These are phyloP conservation scores for Adela reaumurella DNA, from an alignment of 2,888 invertebrate genomes.

Conservation along the genomic window DNA sequence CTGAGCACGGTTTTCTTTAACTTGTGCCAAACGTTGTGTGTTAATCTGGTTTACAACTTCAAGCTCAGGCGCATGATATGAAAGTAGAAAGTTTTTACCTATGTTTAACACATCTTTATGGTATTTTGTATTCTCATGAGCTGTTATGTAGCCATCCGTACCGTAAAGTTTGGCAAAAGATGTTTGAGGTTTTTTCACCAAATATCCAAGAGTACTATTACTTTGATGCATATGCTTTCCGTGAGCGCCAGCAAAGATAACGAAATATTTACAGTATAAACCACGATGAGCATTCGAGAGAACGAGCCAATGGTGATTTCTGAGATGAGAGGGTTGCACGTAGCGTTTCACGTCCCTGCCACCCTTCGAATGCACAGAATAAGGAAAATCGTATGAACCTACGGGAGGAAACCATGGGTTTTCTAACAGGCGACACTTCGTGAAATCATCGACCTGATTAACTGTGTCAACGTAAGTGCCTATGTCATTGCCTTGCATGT, in stretches of 20 bases:
- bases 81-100: slow-evolving; percentile 7
- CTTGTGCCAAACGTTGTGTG: slow-evolving; percentile 5
- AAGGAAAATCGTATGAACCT: too few relatives aligned
- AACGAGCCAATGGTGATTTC: slow-evolving; percentile 11
- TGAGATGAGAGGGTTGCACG: slow-evolving; percentile 10
- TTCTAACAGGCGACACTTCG: too few relatives aligned
- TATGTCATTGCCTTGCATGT: too few relatives aligned
- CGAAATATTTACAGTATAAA: slow-evolving; percentile 11
- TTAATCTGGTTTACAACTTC: slow-evolving; percentile 8
- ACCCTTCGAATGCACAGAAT: too few relatives aligned
- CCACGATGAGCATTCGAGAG: slow-evolving; percentile 10
- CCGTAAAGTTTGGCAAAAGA: slow-evolving; percentile 5
- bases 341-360: slow-evolving; percentile 4
- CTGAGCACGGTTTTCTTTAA: slow-evolving; percentile 8
- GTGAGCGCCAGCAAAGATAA: slow-evolving; percentile 4
- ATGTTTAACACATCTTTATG: slow-evolving; percentile 7
- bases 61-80: slow-evolving; percentile 7
- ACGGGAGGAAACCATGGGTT: too few relatives aligned
- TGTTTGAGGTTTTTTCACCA: slow-evolving; percentile 9
- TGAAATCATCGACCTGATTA: too few relatives aligned
- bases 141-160: slow-evolving; percentile 5
- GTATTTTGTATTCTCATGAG: slow-evolving; percentile 7
- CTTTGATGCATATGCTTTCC: slow-evolving; percentile 3
- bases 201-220: slow-evolving; percentile 6
- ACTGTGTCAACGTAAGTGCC: too few relatives aligned